phyloP scores from a whole-genome alignment of 2,888 invertebrate species.

The Camptogramma bilineatum region DNA sequence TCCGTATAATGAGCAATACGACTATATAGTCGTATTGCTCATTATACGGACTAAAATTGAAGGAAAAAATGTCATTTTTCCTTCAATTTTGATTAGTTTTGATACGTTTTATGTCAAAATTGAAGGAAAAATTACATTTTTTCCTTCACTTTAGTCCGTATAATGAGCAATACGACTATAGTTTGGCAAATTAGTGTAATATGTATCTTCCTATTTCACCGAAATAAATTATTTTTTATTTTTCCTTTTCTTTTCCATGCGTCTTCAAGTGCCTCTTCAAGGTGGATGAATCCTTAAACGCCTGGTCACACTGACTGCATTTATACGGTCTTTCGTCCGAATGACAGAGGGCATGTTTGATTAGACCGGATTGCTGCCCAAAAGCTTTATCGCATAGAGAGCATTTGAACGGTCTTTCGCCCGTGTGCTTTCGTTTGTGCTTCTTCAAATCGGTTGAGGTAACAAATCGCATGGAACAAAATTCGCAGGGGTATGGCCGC shows the following conservation, averaged over 20 bases:
- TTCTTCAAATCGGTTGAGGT: constrained; percentile 86
- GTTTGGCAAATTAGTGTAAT: no score
- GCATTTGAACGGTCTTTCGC: constrained; percentile 85
- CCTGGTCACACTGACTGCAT: constrained; percentile 77
- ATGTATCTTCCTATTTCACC: no score
- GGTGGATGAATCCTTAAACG: constrained; percentile 82
- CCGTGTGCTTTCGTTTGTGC: constrained; percentile 84
- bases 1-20: no score
- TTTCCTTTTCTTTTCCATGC: constrained; percentile 25
- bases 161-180: no score
- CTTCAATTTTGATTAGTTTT: no score
- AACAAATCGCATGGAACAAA: constrained; percentile 84
- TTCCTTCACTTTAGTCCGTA: no score
- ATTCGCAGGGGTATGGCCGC: constrained; percentile 84
- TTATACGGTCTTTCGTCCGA: constrained; percentile 79
- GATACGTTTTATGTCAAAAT: no score
- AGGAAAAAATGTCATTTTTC: no score
- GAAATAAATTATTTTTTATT: no score
- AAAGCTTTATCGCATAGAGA: constrained; percentile 84
- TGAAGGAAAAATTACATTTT: no score
- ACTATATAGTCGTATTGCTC: no score
- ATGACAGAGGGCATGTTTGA: constrained; percentile 84
- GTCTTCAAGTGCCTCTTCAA: constrained; percentile 71
- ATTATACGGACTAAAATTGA: no score
- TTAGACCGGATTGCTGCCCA: constrained; percentile 84